Conservation (phyloP, 2,888 invertebrate species). For the Stramonita haemastoma region DNA sequence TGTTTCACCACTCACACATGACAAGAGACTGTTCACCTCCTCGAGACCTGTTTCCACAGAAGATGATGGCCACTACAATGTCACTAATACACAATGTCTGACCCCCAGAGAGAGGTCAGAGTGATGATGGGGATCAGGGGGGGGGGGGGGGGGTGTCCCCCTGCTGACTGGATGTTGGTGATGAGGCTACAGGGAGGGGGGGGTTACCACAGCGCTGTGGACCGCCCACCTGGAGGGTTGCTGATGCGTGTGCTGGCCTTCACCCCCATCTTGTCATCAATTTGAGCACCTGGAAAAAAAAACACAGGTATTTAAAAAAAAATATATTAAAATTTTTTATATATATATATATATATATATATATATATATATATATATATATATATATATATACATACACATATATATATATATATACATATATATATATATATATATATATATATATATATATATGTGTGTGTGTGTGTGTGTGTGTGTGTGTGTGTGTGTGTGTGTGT, state of each 20-base stretch:
- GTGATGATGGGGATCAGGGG: not conserved
- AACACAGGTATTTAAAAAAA: not conserved
- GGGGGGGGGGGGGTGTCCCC: not conserved
- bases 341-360: too few relatives aligned
- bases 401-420: too few relatives aligned
- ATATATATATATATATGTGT: too few relatives aligned
- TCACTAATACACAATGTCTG: not conserved
- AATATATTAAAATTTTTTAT: too few relatives aligned
- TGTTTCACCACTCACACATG: not conserved
- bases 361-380: too few relatives aligned
- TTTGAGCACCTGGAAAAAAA: conserved; percentile 80
- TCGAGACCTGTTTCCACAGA: not conserved
- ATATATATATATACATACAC: too few relatives aligned
- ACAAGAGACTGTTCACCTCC: conserved; percentile 11
- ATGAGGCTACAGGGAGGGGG: not conserved
- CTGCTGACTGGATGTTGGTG: not conserved
- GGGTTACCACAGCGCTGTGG: conserved; percentile 60
- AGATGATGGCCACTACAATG: not conserved
- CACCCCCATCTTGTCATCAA: conserved; percentile 77
- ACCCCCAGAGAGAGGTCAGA: not conserved
- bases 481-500: too few relatives aligned
- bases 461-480: too few relatives aligned
- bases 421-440: too few relatives aligned
- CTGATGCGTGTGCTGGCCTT: conserved; percentile 63
- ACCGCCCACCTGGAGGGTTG: conserved; percentile 74